These are phyloP conservation scores for Chiridota heheva DNA, from an alignment of 35 echinoderm and acorn worm species.

Conservation along the genomic window DNA sequence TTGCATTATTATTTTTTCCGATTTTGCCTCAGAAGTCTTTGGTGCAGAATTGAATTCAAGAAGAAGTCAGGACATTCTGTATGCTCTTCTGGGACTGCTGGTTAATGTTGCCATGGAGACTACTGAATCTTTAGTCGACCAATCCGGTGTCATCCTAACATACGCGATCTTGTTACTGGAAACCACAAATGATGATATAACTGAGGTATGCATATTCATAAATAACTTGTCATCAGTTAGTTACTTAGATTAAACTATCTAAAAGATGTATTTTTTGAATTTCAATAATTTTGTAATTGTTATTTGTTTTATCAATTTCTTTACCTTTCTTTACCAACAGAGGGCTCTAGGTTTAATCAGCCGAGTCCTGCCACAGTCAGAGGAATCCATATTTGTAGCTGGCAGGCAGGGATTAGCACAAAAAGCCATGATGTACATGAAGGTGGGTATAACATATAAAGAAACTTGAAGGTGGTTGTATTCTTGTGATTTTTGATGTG, in stretches of 20 bases:
- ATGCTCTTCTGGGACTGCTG: slow-evolving; percentile 43
- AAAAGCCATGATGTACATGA: too few relatives aligned
- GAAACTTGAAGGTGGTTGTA: neutral
- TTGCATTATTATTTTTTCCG: too few relatives aligned
- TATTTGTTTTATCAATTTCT: slow-evolving; percentile 9
- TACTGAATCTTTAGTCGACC: slow-evolving; percentile 19
- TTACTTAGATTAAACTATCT: neutral
- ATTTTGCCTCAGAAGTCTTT: too few relatives aligned
- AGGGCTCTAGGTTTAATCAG: slow-evolving; percentile 27
- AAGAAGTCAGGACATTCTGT: slow-evolving; percentile 32
- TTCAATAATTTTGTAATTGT: neutral
- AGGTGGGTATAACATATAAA: neutral
- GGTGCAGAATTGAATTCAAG: too few relatives aligned
- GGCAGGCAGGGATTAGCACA: too few relatives aligned
- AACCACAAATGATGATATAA: slow-evolving; percentile 4
- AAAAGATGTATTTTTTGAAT: neutral
- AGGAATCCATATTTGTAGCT: neutral
- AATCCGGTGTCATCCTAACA: slow-evolving; percentile 22
- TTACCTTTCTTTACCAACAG: slow-evolving; percentile 2
- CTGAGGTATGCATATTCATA: neutral
- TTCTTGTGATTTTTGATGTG: neutral
- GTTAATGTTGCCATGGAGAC: slow-evolving; percentile 61
- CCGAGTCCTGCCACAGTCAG: slow-evolving; percentile 43
- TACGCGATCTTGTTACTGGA: neutral
- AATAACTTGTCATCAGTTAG: neutral